These are phyloP conservation scores for Sinocyclocheilus anophthalmus DNA, from an alignment of 2,113 vertebrate species.

Conservation along the genomic window DNA sequence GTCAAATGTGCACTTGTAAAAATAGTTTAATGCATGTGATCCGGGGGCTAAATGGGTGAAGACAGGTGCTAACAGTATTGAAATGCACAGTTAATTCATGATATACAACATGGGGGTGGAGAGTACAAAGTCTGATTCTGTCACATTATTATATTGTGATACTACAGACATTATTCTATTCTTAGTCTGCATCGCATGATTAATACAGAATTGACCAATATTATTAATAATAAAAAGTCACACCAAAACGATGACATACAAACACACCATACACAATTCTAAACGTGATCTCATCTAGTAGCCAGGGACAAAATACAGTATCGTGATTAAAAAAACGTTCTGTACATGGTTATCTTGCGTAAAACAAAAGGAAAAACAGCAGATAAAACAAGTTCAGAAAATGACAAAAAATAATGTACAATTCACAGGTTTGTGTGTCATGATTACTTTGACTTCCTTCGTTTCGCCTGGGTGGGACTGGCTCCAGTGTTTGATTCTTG, in stretches of 20 bases:
- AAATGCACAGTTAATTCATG: conserved; percentile 26
- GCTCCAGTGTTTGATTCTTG: conserved; percentile 85
- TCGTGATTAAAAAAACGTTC: conserved; percentile 80
- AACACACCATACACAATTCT: conserved; percentile 59
- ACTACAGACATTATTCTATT: conserved; percentile 62
- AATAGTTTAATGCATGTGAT: conserved; percentile 45
- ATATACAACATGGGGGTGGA: conserved; percentile 63
- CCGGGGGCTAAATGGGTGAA: conserved; percentile 11
- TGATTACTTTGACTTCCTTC: conserved; percentile 97
- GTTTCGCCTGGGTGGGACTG: conserved; percentile 92
- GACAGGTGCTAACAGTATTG: conserved; percentile 4
- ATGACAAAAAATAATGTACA: conserved; percentile 80
- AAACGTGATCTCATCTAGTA: conserved; percentile 72
- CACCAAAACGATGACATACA: conserved; percentile 64
- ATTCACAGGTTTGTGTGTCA: conserved; percentile 81
- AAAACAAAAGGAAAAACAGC: conserved; percentile 72
- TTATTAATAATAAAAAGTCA: conserved; percentile 66
- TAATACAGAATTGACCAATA: conserved; percentile 73
- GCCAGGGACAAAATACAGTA: conserved; percentile 70
- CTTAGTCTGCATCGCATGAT: conserved; percentile 70
- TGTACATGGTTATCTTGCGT: conserved; percentile 86
- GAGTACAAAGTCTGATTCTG: conserved; percentile 78
- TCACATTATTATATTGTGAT: conserved; percentile 75
- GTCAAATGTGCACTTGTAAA: conserved; percentile 15
- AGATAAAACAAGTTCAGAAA: conserved; percentile 84